Evolutionary conservation across 2,113 vertebrate genomes (phyloP).

Genomic region (Prietella phreatophila): DNA sequence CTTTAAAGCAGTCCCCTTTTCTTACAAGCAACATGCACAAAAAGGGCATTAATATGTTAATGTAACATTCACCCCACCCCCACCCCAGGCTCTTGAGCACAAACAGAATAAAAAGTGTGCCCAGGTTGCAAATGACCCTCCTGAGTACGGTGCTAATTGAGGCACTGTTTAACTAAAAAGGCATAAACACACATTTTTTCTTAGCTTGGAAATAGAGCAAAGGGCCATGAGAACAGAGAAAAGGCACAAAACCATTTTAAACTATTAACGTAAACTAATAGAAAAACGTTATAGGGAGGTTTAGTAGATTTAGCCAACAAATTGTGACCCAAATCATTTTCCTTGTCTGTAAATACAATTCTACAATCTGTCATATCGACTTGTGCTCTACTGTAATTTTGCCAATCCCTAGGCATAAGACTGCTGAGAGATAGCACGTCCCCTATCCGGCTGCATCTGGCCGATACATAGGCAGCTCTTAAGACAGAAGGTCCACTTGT

Average conservation of each 20-base stretch:
- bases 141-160: slow-evolving; percentile 59
- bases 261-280: too few relatives aligned
- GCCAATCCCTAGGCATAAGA: neutral
- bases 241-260: too few relatives aligned
- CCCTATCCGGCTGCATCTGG: neutral
- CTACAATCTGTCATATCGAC: neutral
- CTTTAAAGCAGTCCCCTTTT: slow-evolving; percentile 25
- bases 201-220: neutral
- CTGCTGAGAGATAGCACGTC: neutral
- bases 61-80: slow-evolving; percentile 52
- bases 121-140: slow-evolving; percentile 66
- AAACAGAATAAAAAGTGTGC: slow-evolving; percentile 20
- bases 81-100: slow-evolving; percentile 4
- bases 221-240: neutral
- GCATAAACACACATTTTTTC: neutral
- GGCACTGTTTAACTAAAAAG: slow-evolving; percentile 57
- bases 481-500: neutral
- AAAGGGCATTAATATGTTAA: slow-evolving; percentile 57
- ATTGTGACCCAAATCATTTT: neutral
- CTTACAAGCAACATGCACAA: neutral
- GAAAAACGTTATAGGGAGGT: too few relatives aligned
- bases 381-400: neutral
- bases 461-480: neutral
- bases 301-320: too few relatives aligned
- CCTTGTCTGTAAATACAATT: neutral